These are phyloP conservation scores for Stenodema calcarata DNA, from an alignment of 2,888 invertebrate species.

Conservation along the genomic window DNA sequence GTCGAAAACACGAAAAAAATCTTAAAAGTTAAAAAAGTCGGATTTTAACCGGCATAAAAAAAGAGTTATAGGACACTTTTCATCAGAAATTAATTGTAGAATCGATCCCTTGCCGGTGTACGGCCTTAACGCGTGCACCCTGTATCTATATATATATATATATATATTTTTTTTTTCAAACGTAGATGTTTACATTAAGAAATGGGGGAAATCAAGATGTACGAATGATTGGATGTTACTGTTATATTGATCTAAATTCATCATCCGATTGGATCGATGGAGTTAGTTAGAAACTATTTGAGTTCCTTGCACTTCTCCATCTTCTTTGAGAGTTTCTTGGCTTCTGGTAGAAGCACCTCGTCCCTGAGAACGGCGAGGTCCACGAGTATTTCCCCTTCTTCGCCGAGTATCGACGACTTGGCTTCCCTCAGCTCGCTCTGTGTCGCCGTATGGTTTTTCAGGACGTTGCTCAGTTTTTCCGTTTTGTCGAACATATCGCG, in stretches of 20 bases:
- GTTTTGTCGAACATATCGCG: constrained; percentile 17
- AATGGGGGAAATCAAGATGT: no score
- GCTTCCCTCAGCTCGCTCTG: background rate
- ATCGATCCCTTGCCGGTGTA: no score
- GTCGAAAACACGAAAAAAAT: no score
- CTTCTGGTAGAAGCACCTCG: constrained; percentile 20
- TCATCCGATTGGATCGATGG: no score
- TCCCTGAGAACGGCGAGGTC: constrained; percentile 12
- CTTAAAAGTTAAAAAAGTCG: no score
- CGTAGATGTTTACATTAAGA: no score
- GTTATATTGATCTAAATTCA: background rate
- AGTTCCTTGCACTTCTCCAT: constrained; percentile 28
- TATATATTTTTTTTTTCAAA: no score
- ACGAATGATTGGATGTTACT: background rate
- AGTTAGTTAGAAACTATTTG: background rate
- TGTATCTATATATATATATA: no score
- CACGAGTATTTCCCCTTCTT: constrained; percentile 5
- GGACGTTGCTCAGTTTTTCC: background rate
- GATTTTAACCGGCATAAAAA: no score
- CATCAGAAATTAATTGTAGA: no score
- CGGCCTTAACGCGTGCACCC: no score
- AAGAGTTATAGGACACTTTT: no score
- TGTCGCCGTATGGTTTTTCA: constrained; percentile 14
- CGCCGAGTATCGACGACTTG: background rate
- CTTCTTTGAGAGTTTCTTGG: constrained; percentile 8